These are phyloP conservation scores for Latrodectus geometricus DNA, from an alignment of 1,140 invertebrate species.

Conservation along the genomic window DNA sequence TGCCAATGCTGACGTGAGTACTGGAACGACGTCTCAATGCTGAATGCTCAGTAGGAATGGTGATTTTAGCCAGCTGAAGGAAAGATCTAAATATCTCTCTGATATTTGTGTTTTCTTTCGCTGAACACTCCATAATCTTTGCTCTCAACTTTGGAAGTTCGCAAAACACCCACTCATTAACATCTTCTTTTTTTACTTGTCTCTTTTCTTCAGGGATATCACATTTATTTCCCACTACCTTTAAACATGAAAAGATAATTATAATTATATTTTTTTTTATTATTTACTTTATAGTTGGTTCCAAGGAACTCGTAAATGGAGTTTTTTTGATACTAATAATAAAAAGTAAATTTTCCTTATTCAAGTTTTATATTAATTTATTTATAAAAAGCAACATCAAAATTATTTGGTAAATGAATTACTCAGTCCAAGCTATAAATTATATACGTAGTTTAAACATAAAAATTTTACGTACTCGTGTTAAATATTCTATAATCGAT, in stretches of 20 bases:
- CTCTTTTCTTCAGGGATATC: constrained; percentile 76
- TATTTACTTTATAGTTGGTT: background rate
- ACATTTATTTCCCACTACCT: constrained; percentile 81
- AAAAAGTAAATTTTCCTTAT: no score
- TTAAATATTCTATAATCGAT: no score
- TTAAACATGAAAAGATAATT: background rate
- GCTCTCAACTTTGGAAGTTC: constrained; percentile 73
- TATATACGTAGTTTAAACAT: no score
- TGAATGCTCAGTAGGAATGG: constrained; percentile 67
- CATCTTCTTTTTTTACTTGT: constrained; percentile 76
- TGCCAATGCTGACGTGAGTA: constrained; percentile 38
- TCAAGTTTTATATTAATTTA: no score
- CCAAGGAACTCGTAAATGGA: background rate
- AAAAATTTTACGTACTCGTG: no score
- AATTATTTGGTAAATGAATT: no score
- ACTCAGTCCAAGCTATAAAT: no score
- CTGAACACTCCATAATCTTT: constrained; percentile 79
- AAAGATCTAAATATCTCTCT: constrained; percentile 75
- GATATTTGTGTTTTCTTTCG: constrained; percentile 81
- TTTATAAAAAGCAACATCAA: no score
- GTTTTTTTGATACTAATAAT: no score
- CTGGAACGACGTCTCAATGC: constrained; percentile 68
- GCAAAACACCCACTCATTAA: constrained; percentile 83
- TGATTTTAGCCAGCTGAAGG: constrained; percentile 65
- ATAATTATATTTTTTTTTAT: background rate